A percentile compares a stretch with the other conserved stretches of the same genome.
These are phyloP conservation scores for Listronotus oregonensis DNA, from an alignment of 1,140 invertebrate species.

Conservation along the genomic window DNA sequence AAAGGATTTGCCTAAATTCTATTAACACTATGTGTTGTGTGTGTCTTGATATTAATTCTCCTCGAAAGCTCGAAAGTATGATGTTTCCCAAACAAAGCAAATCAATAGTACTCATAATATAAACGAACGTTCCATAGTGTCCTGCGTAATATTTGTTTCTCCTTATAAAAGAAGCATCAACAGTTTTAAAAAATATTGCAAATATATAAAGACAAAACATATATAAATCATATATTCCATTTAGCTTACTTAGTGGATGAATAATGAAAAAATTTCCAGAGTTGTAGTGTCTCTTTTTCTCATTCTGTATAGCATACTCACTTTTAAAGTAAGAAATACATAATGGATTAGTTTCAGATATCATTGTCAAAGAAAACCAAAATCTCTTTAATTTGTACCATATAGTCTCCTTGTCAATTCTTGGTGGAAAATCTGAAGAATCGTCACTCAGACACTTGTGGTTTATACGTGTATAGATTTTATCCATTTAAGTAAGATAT, in stretches of 20 bases:
- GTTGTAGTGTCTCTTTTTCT: constrained; percentile 4
- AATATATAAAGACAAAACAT: background rate
- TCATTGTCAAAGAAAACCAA: constrained; percentile 2
- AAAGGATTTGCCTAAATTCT: background rate
- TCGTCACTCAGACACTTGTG: too few species aligned
- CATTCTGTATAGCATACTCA: background rate
- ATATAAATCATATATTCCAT: background rate
- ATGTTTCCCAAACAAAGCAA: background rate
- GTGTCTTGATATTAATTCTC: background rate
- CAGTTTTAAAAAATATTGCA: constrained; percentile 2
- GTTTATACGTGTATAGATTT: too few species aligned
- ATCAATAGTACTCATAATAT: background rate
- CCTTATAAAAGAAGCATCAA: constrained; percentile 1
- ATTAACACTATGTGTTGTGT: background rate
- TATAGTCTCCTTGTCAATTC: background rate
- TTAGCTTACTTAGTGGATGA: constrained; percentile 5
- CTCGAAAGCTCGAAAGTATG: background rate
- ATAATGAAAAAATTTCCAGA: constrained; percentile 6
- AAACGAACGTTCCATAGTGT: background rate
- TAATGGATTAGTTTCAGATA: background rate
- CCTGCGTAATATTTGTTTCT: background rate
- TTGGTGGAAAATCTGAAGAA: background rate
- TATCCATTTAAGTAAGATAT: too few species aligned
- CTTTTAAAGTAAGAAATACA: background rate
- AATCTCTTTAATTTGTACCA: background rate